These are phyloP conservation scores for Morphnarchus princeps DNA, from an alignment of 2,113 vertebrate genomes.

Conservation along the genomic window DNA sequence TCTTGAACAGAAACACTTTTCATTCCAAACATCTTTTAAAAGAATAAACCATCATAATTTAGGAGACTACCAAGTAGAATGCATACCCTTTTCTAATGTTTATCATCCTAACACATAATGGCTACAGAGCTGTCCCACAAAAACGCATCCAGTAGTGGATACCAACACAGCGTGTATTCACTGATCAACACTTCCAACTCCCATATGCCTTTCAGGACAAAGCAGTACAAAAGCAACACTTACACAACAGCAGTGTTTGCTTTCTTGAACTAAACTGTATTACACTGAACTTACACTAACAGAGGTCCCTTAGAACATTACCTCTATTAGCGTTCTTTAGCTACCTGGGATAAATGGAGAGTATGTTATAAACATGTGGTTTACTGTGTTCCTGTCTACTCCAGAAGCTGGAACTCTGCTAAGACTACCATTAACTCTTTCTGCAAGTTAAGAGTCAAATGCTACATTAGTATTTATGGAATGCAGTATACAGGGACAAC, in stretches of 20 bases:
- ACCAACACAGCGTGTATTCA: neutral
- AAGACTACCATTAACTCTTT: neutral
- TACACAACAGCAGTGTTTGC: neutral
- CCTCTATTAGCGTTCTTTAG: neutral
- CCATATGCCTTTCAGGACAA: neutral
- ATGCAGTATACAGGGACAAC: neutral
- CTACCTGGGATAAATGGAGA: neutral
- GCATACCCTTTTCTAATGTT: neutral
- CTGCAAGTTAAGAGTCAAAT: neutral
- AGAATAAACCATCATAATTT: neutral
- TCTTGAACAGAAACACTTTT: neutral
- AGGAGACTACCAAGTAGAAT: neutral
- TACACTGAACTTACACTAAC: neutral
- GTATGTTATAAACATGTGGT: neutral
- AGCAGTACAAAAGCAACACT: neutral
- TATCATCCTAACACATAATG: neutral
- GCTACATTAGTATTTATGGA: neutral
- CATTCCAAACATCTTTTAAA: neutral
- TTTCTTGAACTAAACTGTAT: neutral
- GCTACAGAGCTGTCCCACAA: neutral
- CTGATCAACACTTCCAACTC: neutral
- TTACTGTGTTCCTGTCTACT: neutral
- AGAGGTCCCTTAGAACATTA: neutral
- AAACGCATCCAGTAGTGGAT: neutral
- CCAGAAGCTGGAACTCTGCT: neutral